Conservation (phyloP, 2,113 vertebrate genomes). For the Cebidichthys violaceus region DNA sequence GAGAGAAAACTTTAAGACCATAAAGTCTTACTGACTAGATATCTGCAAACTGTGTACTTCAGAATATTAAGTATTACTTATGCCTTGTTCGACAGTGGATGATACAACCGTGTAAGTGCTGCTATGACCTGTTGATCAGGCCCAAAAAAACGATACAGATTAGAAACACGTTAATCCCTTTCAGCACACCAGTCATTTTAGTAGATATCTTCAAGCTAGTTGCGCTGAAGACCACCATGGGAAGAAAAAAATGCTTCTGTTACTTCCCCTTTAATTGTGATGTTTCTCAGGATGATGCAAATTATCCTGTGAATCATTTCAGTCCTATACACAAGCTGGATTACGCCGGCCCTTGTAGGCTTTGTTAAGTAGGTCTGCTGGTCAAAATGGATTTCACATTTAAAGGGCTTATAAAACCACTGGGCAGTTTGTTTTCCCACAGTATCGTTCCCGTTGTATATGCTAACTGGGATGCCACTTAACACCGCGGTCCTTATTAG, state of each 20-base stretch:
- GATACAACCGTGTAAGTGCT: not conserved
- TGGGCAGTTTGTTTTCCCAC: conserved; percentile 61
- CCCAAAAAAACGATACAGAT: not conserved
- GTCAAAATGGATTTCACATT: conserved; percentile 75
- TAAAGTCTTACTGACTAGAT: conserved; percentile 40
- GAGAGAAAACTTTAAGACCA: conserved; percentile 63
- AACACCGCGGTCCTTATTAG: conserved; percentile 39
- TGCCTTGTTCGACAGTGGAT: not conserved
- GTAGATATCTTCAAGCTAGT: not conserved
- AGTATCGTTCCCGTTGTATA: conserved; percentile 28
- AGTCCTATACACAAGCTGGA: conserved; percentile 42
- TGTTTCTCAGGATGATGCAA: conserved; percentile 33
- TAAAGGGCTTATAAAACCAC: conserved; percentile 72
- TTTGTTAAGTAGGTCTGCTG: conserved; percentile 56
- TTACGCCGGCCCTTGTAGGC: conserved; percentile 48
- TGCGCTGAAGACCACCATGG: not conserved
- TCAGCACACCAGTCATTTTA: not conserved
- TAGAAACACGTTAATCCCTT: not conserved
- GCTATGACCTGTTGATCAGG: conserved; percentile 40
- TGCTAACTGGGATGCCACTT: conserved; percentile 35
- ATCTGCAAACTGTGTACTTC: conserved; percentile 37
- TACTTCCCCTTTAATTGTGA: conserved; percentile 8
- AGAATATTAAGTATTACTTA: conserved; percentile 30
- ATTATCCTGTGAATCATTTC: conserved; percentile 48
- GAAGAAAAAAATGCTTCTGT: conserved; percentile 1